Evolutionary conservation across 2,888 invertebrate genomes (phyloP).

Genomic region (Helleia helle): DNA sequence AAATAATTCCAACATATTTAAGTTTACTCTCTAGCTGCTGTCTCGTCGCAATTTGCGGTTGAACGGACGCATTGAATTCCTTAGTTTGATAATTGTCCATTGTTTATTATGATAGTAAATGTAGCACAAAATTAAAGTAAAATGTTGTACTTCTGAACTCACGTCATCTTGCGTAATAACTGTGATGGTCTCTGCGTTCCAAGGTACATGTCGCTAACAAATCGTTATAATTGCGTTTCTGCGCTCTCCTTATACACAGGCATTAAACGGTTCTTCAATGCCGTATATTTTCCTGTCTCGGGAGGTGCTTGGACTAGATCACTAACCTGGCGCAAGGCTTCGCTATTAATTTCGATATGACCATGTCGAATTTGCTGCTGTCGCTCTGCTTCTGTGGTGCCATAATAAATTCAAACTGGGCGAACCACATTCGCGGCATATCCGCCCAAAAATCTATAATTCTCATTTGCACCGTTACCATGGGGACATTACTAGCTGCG

Average conservation of each 20-base stretch:
- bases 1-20: too few relatives aligned
- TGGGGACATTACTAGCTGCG: too few relatives aligned
- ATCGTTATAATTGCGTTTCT: conserved; percentile 12
- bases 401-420: background rate
- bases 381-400: background rate
- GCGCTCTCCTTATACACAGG: conserved; percentile 14
- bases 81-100: too few relatives aligned
- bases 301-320: conserved; percentile 12
- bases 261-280: conserved; percentile 7
- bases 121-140: too few relatives aligned
- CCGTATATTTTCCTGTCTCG: conserved; percentile 1
- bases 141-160: too few relatives aligned
- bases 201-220: conserved; percentile 8
- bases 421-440: too few relatives aligned
- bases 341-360: background rate
- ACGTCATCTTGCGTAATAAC: background rate
- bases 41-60: too few relatives aligned
- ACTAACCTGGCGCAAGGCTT: conserved; percentile 5
- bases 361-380: background rate
- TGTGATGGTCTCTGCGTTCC: conserved; percentile 9
- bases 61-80: too few relatives aligned
- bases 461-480: too few relatives aligned
- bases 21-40: too few relatives aligned
- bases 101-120: too few relatives aligned
- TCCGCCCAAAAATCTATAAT: too few relatives aligned